Base-by-base conservation (phyloP, 1,140 invertebrate species). In the Cyclina sinensis region DNA sequence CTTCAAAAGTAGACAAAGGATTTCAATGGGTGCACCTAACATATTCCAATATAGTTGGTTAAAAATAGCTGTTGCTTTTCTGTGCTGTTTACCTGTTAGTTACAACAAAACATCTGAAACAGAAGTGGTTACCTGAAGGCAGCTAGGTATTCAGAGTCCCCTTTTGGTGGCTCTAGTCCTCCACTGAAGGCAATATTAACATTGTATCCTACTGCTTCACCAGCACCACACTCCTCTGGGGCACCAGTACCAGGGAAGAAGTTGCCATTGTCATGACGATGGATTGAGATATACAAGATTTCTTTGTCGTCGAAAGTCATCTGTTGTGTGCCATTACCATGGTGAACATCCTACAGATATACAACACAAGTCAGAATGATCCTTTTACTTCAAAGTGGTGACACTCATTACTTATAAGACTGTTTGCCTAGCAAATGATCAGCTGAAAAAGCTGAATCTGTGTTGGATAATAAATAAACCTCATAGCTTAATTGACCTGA, bases 221-320 rank as follows among this genome's bases (percentile, higher is more conserved):
- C 98, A 30, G 97, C 96, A 35, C 99, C 99, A 79, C 96, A 98
- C 97, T 99, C 99, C 48, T 97, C 97, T 46, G 98, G 97, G 62
- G 97, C 98, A 48, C 99, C 99, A 16, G 99, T 99, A 83, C 99
- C 99, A 32, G 99, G 99, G 96, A 99, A 99, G 96, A 99, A 99
- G 96, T 99, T 99, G 70, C 99, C 99, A 95, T 99, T 98, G 96
- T 99, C 99, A 96, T 99, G 99, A 91, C 99, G 97, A 97, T 99
- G 99, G 94, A 99, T 97, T 90, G 98, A 99, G 91, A 99, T 97
- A 95, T 99, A 99, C 90, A 99, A 96, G 90, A 99, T 98, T 93
- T 97, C 97, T 27, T 98, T 97, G 96, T 99, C 99, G 94, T 98
- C 97, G 96, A 99, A 99, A 96, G 99, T 99, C 96, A 99, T 98